These are phyloP conservation scores for Dicentrarchus labrax DNA, from an alignment of 2,113 vertebrate genomes.

Conservation along the genomic window DNA sequence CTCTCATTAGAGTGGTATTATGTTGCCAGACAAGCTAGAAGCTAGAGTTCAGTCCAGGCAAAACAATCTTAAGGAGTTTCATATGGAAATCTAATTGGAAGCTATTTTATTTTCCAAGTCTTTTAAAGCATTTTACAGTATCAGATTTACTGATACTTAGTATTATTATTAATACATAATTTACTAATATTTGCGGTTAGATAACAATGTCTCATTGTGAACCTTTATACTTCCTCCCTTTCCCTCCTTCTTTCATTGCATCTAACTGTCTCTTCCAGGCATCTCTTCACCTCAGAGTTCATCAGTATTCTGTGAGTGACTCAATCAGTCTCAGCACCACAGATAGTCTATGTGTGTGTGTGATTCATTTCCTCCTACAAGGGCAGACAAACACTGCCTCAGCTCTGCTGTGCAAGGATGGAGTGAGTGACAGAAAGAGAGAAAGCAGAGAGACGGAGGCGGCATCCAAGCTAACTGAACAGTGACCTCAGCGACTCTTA, in stretches of 20 bases:
- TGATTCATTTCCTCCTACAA: slow-evolving; percentile 70
- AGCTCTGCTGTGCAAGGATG: slow-evolving; percentile 36
- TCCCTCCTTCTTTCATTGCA: slow-evolving; percentile 11
- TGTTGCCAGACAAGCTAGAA: slow-evolving; percentile 16
- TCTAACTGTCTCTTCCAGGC: slow-evolving; percentile 42
- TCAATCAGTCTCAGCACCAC: slow-evolving; percentile 55
- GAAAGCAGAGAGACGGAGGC: slow-evolving; percentile 35
- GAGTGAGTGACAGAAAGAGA: slow-evolving; percentile 49
- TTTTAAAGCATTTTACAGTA: not conserved
- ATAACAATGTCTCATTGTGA: slow-evolving; percentile 15
- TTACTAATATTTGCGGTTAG: slow-evolving; percentile 17
- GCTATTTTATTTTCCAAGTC: slow-evolving; percentile 5
- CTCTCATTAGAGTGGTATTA: not conserved
- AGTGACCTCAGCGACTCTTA: slow-evolving; percentile 58
- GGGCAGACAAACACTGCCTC: slow-evolving; percentile 57
- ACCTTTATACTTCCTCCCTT: slow-evolving; percentile 11
- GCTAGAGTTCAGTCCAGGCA: slow-evolving; percentile 8
- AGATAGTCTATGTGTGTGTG: slow-evolving; percentile 37
- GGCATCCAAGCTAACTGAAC: slow-evolving; percentile 30
- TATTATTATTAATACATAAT: not conserved
- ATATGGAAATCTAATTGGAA: not conserved
- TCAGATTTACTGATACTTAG: not conserved
- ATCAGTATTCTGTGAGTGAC: slow-evolving; percentile 72
- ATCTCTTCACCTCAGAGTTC: slow-evolving; percentile 58
- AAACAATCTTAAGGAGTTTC: not conserved